phyloP scores from a whole-genome alignment of 1,140 invertebrate genomes.

The Zaprionus vittiger region DNA sequence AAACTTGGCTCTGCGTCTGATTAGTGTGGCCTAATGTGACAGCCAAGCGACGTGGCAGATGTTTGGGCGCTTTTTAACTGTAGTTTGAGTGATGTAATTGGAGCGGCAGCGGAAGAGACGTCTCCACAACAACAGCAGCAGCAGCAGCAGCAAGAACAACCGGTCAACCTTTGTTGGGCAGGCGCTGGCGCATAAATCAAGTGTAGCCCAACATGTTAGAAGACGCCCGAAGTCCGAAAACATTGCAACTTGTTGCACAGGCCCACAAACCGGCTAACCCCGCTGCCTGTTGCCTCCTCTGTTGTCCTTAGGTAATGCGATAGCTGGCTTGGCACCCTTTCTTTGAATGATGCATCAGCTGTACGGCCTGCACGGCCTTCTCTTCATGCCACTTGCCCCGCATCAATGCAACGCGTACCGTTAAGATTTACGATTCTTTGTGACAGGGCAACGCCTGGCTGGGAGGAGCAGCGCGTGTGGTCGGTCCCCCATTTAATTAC shows the following conservation, averaged over 20 bases:
- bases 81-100: constrained; percentile 80
- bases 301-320: constrained; percentile 62
- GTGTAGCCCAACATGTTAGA: constrained; percentile 56
- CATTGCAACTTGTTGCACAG: constrained; percentile 45
- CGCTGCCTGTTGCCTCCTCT: neutral
- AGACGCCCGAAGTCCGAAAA: constrained; percentile 9
- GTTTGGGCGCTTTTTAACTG: constrained; percentile 60
- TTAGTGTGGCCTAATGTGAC: constrained; percentile 74
- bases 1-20: constrained; percentile 75
- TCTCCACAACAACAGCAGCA: neutral
- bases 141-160: neutral
- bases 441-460: constrained; percentile 64
- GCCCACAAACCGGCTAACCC: constrained; percentile 56
- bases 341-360: constrained; percentile 56
- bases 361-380: neutral
- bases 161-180: constrained; percentile 33
- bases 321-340: constrained; percentile 60
- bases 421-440: constrained; percentile 67
- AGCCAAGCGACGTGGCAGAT: constrained; percentile 66
- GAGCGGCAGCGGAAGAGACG: constrained; percentile 47
- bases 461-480: constrained; percentile 56
- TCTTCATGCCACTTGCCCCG: neutral
- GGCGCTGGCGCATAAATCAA: constrained; percentile 63
- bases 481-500: constrained; percentile 63
- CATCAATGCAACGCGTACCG: constrained; percentile 45